Evolutionary conservation across 2,888 invertebrate genomes (phyloP).

Genomic region (Melanophora roralis): DNA sequence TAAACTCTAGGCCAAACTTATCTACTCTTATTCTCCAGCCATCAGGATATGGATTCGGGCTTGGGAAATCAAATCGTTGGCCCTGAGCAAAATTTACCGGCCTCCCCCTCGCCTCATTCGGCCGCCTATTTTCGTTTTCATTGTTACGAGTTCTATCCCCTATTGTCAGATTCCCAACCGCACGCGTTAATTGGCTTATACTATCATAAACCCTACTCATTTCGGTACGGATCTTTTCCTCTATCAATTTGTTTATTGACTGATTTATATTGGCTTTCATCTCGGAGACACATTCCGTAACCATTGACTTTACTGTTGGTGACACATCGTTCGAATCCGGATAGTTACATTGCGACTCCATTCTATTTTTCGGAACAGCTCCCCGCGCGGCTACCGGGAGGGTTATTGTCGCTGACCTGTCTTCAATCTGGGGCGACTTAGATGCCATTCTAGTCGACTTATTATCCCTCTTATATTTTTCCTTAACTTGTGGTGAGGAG

Average conservation of each 20-base stretch:
- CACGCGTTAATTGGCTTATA: neutral
- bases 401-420: neutral
- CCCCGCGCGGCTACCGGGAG: neutral
- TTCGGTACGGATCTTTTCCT: no score
- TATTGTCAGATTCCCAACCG: neutral
- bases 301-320: neutral
- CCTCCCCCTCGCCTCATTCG: no score
- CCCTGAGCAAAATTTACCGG: neutral
- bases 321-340: neutral
- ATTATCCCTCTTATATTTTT: neutral
- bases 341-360: neutral
- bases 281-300: neutral
- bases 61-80: neutral
- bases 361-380: neutral
- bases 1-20: constrained; percentile 7
- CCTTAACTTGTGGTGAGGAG: constrained; percentile 6
- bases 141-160: neutral
- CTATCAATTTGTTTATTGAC: neutral
- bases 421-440: neutral
- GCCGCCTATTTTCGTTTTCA: no score
- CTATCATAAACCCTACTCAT: neutral
- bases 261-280: neutral
- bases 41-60: neutral
- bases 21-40: constrained; percentile 3
- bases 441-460: neutral